phyloP scores from a whole-genome alignment of 2,797 vertebrate species.

The Craterocephalus amniculus region DNA sequence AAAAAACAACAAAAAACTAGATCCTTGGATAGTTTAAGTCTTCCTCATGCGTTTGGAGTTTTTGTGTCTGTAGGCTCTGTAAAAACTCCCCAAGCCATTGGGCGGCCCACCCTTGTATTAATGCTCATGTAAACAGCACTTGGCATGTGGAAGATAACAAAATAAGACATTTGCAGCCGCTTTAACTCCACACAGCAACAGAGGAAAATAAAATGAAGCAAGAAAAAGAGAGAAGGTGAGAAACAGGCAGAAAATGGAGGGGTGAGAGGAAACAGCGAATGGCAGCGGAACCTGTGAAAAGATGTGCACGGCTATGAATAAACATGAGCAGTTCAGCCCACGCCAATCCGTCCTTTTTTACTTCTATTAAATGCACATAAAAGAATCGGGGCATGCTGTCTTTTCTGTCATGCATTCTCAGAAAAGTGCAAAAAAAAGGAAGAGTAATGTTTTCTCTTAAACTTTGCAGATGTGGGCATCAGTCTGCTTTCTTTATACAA shows the following conservation, averaged over 20 bases:
- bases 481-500: neutral
- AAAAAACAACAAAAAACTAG: neutral
- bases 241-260: slow-evolving; percentile 24
- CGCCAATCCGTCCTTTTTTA: slow-evolving; percentile 55
- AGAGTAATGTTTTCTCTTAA: neutral
- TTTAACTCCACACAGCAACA: slow-evolving; percentile 12
- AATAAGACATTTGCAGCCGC: neutral
- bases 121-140: slow-evolving; percentile 29
- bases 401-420: slow-evolving; percentile 1
- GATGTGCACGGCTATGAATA: slow-evolving; percentile 78
- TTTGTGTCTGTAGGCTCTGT: slow-evolving; percentile 35
- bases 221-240: slow-evolving; percentile 4
- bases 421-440: neutral
- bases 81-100: slow-evolving; percentile 32
- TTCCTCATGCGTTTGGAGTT: slow-evolving; percentile 22
- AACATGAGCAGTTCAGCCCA: slow-evolving; percentile 75
- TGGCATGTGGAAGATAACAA: slow-evolving; percentile 8
- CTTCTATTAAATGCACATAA: slow-evolving; percentile 52
- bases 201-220: slow-evolving; percentile 27
- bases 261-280: slow-evolving; percentile 49
- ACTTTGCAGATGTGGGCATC: neutral
- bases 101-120: slow-evolving; percentile 49
- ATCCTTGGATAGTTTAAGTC: slow-evolving; percentile 14
- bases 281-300: slow-evolving; percentile 63
- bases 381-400: slow-evolving; percentile 17